These are phyloP conservation scores for Grapholita molesta DNA, from an alignment of 1,140 invertebrate genomes.

Conservation along the genomic window DNA sequence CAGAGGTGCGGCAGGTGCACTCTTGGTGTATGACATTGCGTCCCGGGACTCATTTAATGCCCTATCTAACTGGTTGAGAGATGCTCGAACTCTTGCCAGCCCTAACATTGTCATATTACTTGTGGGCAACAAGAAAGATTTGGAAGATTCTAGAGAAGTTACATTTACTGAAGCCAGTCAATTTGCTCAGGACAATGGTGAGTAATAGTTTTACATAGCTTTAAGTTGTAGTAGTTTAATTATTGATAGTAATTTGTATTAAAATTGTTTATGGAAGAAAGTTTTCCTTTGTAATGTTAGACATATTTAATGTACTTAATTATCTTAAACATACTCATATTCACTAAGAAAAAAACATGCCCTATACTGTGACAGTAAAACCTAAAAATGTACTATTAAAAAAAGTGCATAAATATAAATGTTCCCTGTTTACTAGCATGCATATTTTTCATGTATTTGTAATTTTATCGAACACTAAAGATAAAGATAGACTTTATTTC, in stretches of 20 bases:
- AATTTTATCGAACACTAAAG: no score
- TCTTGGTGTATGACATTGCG: slow-evolving; percentile 89
- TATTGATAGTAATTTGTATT: background rate
- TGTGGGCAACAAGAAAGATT: slow-evolving; percentile 91
- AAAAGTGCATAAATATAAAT: no score
- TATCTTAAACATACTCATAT: no score
- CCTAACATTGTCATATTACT: slow-evolving; percentile 91
- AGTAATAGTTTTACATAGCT: slow-evolving; percentile 26
- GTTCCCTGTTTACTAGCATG: no score
- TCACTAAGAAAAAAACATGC: no score
- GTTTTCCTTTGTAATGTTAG: background rate
- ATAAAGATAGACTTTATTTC: no score
- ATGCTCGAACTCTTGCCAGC: slow-evolving; percentile 91
- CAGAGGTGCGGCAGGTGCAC: slow-evolving; percentile 88
- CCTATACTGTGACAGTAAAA: no score
- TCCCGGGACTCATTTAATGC: slow-evolving; percentile 91
- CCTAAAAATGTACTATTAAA: no score
- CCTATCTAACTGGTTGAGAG: slow-evolving; percentile 89
- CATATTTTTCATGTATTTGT: no score
- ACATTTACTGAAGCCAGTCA: slow-evolving; percentile 90
- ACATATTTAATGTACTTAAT: no score
- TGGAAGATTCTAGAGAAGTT: slow-evolving; percentile 87
- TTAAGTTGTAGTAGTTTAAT: background rate
- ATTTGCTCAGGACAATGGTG: slow-evolving; percentile 91
- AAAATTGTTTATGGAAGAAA: no score